Evolutionary conservation across 2,888 invertebrate genomes (phyloP), one percentile per base, ranked within the genome.

Genomic region (Stictocephala bisonia): DNA sequence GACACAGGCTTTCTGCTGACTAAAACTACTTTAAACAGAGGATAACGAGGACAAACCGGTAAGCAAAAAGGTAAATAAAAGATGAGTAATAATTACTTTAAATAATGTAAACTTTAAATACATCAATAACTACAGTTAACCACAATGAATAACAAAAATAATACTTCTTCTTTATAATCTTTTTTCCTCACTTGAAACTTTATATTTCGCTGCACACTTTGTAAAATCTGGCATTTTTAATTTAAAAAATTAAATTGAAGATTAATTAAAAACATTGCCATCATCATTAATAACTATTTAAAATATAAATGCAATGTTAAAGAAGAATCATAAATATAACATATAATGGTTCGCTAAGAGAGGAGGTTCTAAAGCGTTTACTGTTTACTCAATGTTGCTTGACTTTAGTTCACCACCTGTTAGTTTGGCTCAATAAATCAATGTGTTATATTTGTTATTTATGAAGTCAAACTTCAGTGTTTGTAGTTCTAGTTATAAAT

Each of bases 41-140:
- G 73, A 75, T 70, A 64, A 44, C 64, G 60, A 66, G 67, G 74
- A 31, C 56, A 31, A 29, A 26, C 69, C 72, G 75, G 76, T 74
- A 76, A 74, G 76, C 67, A 31, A 67, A 69, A 75, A 77, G 74
- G 75, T 73, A 76, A 75, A 74, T 72, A 67, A 64, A 73, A 70
- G 18, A 29, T 50, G 40, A 68, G 53, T 66, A 60, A 50, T 27
- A 3, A 48, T 18, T 50, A 60, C 60, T 29, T 68, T 53, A 66
- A 71, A 71, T 60, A 71, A 71, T 60, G 56, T 58, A 58, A 4
- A 44, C 56, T 70, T 35, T 53, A 40, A 56, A 70, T 70, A 71
- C 58, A 58, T 58, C n/a, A 13, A 66, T 11, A 18, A 20, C 50
- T 40, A 40, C 18, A 69, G 35, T 27, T 29, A 44, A 31, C 27